A percentile compares a stretch with the other conserved stretches of the same genome.
Evolutionary conservation across 2,888 invertebrate genomes (phyloP).

Genomic region (Drosophila algonquin): DNA sequence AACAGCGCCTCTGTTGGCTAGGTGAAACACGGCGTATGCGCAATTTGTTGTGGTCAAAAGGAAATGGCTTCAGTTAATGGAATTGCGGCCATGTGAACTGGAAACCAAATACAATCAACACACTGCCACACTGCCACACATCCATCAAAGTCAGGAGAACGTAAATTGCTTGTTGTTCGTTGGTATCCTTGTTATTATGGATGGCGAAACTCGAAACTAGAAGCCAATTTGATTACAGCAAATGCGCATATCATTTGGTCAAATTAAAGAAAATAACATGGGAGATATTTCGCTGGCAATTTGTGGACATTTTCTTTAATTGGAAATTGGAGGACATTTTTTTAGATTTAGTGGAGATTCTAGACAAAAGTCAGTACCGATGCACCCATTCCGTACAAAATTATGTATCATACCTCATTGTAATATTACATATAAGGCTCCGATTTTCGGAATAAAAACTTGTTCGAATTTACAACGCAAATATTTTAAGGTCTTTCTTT

Average conservation of each 20-base stretch:
- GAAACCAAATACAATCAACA: neutral
- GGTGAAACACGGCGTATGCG: slow-evolving; percentile 32
- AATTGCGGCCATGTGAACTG: slow-evolving; percentile 25
- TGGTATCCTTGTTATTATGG: neutral
- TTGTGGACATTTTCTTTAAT: neutral
- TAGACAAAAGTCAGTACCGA: too few relatives aligned
- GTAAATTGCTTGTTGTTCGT: neutral
- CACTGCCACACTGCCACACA: neutral
- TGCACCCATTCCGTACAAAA: too few relatives aligned
- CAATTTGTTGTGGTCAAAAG: slow-evolving; percentile 47
- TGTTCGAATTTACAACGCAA: too few relatives aligned
- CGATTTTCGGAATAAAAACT: too few relatives aligned
- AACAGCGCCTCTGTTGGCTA: slow-evolving; percentile 5
- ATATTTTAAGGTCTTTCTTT: too few relatives aligned
- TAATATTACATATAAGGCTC: too few relatives aligned
- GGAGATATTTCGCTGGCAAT: neutral
- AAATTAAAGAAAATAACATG: neutral
- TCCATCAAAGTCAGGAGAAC: slow-evolving; percentile 29
- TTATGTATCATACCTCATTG: too few relatives aligned
- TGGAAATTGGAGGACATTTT: neutral
- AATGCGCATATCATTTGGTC: neutral
- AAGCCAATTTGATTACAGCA: neutral
- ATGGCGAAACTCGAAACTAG: neutral
- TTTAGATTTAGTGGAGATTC: neutral
- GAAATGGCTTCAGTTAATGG: slow-evolving; percentile 34